These are phyloP conservation scores for Andrena camellia DNA, from an alignment of 2,888 invertebrate species.

Conservation along the genomic window DNA sequence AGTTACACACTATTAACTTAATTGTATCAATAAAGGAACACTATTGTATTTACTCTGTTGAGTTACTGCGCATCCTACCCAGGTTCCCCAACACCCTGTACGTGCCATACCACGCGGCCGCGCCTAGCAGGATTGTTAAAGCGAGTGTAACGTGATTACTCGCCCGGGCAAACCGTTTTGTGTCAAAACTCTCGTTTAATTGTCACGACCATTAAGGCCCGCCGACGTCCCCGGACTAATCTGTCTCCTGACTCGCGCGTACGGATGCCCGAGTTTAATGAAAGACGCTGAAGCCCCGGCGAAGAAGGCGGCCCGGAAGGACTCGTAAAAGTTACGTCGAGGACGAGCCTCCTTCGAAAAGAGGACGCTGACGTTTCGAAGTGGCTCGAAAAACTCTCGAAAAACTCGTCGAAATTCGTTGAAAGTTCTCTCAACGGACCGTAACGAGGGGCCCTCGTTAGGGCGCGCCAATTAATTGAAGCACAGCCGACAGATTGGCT, in stretches of 20 bases:
- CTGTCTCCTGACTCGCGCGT: conserved; percentile 44
- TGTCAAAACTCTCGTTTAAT: conserved; percentile 57
- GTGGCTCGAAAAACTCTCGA: conserved; percentile 32
- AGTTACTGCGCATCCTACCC: too few relatives aligned
- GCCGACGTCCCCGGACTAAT: conserved; percentile 41
- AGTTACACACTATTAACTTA: too few relatives aligned
- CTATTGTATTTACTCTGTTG: too few relatives aligned
- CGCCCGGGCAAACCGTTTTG: conserved; percentile 36
- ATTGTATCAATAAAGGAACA: too few relatives aligned
- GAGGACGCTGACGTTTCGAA: not conserved
- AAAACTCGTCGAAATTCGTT: conserved; percentile 17
- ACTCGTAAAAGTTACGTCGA: conserved; percentile 36
- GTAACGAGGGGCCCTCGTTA: conserved; percentile 59
- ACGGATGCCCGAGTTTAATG: conserved; percentile 41
- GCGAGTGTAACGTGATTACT: conserved; percentile 34
- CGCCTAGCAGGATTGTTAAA: conserved; percentile 15
- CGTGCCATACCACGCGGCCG: too few relatives aligned
- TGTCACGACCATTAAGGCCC: conserved; percentile 55
- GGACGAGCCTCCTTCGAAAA: not conserved
- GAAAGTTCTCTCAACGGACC: conserved; percentile 28
- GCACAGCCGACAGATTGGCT: conserved; percentile 29
- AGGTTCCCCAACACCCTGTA: too few relatives aligned
- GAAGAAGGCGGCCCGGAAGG: not conserved
- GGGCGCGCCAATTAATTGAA: conserved; percentile 46
- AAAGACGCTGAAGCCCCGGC: conserved; percentile 43